Evolutionary conservation across 2,113 vertebrate species (phyloP), one percentile per base, ranked within the genome.

Genomic region (Ammodytes marinus): DNA sequence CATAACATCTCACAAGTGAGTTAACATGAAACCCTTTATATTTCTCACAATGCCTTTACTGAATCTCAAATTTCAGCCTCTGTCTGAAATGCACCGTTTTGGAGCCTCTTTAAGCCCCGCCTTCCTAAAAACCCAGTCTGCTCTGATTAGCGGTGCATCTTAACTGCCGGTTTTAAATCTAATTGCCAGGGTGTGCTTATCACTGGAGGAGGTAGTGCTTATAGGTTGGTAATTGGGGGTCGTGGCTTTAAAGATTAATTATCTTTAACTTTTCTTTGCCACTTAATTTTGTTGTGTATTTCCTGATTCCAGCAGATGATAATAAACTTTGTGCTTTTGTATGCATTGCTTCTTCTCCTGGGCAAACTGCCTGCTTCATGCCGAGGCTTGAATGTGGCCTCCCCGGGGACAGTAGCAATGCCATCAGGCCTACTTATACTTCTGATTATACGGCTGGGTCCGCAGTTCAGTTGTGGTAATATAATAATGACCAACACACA

Each of bases 401-500:
- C 89, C 86, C 84, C 19, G 52, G 89, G 90, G 91, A 89, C 46
- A 11, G 14, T 78, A 17, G 9, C 84, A 83, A 74, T 80, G 79
- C 83, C 88, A 89, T 92, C 86, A 89, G 86, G 76, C 71, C 80
- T 84, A 77, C 90, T 90, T 95, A 94, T 86, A 92, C 88, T 91
- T 92, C 88, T 94, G 92, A 95, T 95, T 95, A 94, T 95, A 87
- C 87, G 77, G 80, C 86, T 88, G 83, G 17, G 79, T 93, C 94
- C 93, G 94, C 94, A 90, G 95, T 95, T 96, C 85, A 79, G 91
- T 95, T 96, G 93, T 92, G 94, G 96, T 96, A 95, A 96, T 96
- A 96, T 96, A 97, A 96, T 96, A 97, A 98, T 97, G 96, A 97
- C 96, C 96, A 95, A 94, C 95, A 94, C 92, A 95, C 94, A 95